Evolutionary conservation across 2,888 invertebrate genomes (phyloP), one percentile per base, ranked within the genome.

Genomic region (Myathropa florea): DNA sequence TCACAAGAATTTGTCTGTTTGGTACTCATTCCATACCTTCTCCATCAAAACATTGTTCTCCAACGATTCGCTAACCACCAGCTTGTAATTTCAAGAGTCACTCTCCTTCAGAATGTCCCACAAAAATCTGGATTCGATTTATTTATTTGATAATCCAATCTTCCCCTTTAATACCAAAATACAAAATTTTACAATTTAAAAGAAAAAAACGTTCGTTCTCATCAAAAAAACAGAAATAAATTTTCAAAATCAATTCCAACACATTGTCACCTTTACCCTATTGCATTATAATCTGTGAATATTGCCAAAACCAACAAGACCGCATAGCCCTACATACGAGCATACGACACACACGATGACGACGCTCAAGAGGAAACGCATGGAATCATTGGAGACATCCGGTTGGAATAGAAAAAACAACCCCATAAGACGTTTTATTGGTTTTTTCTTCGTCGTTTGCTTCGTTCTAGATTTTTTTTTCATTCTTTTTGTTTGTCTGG

Each of bases 311-410:
- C 36, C 14, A 21, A 46, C 46, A 46, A 59, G n/a, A 24, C 6
- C 12, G 36, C 36, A 71, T 36, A 65, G 36, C 33, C 21, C n/a
- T 59, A 23, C 21, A 61, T 57, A 57, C 18, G 68, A 57, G 53
- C 33, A 64, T 36, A 61, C 24, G 0, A 39, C 46, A 18, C 33
- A 33, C 12, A 18, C 46, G 46, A 7, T 4, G 18, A 46, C 46
- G 18, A 46, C 46, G 46, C 46, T 36, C 60, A 46, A 30, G 26
- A 33, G 59, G 46, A 30, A 83, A 77, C 71, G 28, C 82, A 86
- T 86, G 83, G 86, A 83, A 57, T 78, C 55, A 23, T 39, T 86
- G 83, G 55, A 83, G 83, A 86, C 86, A 70, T 86, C 86, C 86
- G 86, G 78, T 72, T 78, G 23, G 39, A 70, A 77, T 68, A 77